Evolutionary conservation across 2,888 invertebrate genomes (phyloP).

Genomic region (Melolontha melolontha): DNA sequence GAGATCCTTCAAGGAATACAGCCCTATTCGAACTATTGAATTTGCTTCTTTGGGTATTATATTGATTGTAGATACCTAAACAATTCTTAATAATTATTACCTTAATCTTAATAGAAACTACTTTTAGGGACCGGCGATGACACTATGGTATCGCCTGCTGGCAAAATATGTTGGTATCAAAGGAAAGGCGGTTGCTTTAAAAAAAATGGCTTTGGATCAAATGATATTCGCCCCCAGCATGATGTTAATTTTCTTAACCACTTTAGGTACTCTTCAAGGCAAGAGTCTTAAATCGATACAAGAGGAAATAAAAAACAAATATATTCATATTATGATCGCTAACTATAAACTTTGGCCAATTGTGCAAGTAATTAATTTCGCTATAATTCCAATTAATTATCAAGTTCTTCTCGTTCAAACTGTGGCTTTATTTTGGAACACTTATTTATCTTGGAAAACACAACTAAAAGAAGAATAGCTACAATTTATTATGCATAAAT

Average conservation of each 20-base stretch:
- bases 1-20: conserved; percentile 66
- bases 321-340: conserved; percentile 72
- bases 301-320: conserved; percentile 70
- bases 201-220: conserved; percentile 81
- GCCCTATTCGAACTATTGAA: conserved; percentile 71
- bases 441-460: conserved; percentile 83
- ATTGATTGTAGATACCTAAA: conserved; percentile 69
- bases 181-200: conserved; percentile 68
- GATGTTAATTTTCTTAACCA: conserved; percentile 70
- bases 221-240: conserved; percentile 78
- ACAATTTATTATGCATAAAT: too few species aligned
- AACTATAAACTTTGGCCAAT: conserved; percentile 87
- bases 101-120: not conserved
- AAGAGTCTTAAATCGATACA: conserved; percentile 68
- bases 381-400: conserved; percentile 82
- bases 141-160: conserved; percentile 78
- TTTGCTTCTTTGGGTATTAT: conserved; percentile 78
- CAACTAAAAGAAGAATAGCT: conserved; percentile 23
- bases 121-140: conserved; percentile 73
- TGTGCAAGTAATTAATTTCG: conserved; percentile 88
- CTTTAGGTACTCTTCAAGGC: conserved; percentile 72
- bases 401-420: conserved; percentile 84
- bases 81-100: not conserved
- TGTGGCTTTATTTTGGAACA: conserved; percentile 87
- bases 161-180: conserved; percentile 72